These are phyloP conservation scores for Saturnia japonica DNA, from an alignment of 2,888 invertebrate genomes.

Conservation along the genomic window DNA sequence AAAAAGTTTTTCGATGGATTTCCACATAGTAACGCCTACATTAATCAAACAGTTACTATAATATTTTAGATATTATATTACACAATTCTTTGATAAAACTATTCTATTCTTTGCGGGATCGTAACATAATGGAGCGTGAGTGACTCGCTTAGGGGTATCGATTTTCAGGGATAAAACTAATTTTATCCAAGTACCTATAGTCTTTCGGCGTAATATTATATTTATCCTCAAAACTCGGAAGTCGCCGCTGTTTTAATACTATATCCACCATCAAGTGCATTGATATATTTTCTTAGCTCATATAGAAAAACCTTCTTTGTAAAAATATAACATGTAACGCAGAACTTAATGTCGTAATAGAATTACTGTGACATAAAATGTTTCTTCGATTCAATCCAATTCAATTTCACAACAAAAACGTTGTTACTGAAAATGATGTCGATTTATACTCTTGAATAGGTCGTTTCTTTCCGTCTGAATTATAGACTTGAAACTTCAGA, in stretches of 20 bases:
- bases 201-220: background rate
- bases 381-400: background rate
- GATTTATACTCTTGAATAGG: background rate
- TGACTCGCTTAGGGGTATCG: too few species aligned
- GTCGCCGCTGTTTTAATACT: background rate
- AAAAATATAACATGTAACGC: background rate
- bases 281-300: background rate
- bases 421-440: background rate
- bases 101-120: too few species aligned
- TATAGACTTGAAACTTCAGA: background rate
- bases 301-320: background rate
- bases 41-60: too few species aligned
- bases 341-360: background rate
- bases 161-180: too few species aligned
- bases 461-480: background rate
- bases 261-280: background rate
- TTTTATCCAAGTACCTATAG: background rate
- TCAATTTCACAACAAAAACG: too few species aligned
- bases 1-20: too few species aligned
- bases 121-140: too few species aligned
- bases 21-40: too few species aligned
- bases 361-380: background rate
- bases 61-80: too few species aligned
- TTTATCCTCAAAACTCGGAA: background rate
- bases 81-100: too few species aligned